These are phyloP conservation scores for Hirundo rustica DNA, from an alignment of 2,797 vertebrate species.

Conservation along the genomic window DNA sequence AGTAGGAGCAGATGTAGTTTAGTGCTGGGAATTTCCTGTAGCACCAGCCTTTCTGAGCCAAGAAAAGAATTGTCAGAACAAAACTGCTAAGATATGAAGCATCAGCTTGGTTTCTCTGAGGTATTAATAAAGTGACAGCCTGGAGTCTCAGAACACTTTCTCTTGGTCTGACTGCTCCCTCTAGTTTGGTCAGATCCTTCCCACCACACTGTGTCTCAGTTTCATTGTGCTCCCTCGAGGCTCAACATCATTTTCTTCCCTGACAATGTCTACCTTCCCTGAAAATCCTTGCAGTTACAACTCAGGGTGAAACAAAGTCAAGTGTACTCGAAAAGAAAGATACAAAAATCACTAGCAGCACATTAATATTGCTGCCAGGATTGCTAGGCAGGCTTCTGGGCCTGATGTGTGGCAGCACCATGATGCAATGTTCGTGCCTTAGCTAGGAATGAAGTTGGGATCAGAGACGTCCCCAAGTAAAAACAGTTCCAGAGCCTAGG, in stretches of 20 bases:
- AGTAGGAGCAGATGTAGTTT: background rate
- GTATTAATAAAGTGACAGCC: background rate
- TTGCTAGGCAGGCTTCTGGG: background rate
- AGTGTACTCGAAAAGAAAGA: background rate
- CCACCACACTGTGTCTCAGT: background rate
- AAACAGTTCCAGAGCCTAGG: background rate
- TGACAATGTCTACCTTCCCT: background rate
- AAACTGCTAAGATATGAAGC: background rate
- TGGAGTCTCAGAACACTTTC: background rate
- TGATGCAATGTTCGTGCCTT: background rate
- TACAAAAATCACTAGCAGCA: background rate
- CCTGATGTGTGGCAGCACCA: background rate
- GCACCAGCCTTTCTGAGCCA: background rate
- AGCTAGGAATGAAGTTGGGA: background rate
- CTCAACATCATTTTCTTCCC: background rate
- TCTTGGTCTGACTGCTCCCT: background rate
- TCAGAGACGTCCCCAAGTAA: background rate
- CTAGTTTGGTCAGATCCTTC: background rate
- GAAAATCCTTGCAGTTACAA: background rate
- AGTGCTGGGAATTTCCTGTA: background rate
- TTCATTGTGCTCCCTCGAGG: background rate
- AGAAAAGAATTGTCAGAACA: background rate
- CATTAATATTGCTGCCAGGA: background rate
- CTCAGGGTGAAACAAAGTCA: conserved; percentile 7
- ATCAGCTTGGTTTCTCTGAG: background rate